Percentiles rank a stretch among this genome's conserved stretches.
These are phyloP conservation scores for Ciconia maguari DNA, from an alignment of 2,113 vertebrate species.

Conservation along the genomic window DNA sequence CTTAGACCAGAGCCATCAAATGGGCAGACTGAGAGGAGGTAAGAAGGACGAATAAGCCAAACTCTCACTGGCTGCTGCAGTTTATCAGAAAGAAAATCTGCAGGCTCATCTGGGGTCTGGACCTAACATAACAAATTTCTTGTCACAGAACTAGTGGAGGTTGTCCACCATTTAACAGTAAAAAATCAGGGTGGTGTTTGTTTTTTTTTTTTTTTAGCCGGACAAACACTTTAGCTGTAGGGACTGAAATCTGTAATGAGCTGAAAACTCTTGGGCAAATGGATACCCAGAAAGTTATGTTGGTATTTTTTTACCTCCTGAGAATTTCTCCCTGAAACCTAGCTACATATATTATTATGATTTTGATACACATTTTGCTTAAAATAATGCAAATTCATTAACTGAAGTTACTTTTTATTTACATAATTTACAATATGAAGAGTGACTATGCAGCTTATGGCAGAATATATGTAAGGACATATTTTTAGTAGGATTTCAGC, in stretches of 20 bases:
- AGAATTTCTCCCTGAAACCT: background rate
- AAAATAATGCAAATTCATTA: background rate
- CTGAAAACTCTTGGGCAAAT: background rate
- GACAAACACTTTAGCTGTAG: background rate
- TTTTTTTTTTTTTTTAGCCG: too few relatives aligned
- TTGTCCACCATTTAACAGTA: background rate
- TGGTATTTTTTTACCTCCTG: background rate
- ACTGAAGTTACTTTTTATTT: background rate
- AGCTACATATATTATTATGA: background rate
- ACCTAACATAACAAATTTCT: background rate
- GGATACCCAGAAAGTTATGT: background rate
- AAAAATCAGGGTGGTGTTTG: background rate
- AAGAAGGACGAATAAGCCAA: background rate
- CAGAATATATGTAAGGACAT: background rate
- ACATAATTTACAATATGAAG: background rate
- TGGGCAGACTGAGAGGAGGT: background rate
- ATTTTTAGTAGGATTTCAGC: background rate
- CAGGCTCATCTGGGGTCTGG: fast-evolving
- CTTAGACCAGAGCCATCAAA: background rate
- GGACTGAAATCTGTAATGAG: background rate
- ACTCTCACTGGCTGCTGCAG: background rate
- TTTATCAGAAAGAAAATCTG: background rate
- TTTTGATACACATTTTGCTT: background rate
- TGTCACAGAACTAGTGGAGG: background rate
- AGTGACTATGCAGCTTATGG: background rate